These are phyloP conservation scores for Tupiocoris notatus DNA, from an alignment of 2,888 invertebrate species.

Conservation along the genomic window DNA sequence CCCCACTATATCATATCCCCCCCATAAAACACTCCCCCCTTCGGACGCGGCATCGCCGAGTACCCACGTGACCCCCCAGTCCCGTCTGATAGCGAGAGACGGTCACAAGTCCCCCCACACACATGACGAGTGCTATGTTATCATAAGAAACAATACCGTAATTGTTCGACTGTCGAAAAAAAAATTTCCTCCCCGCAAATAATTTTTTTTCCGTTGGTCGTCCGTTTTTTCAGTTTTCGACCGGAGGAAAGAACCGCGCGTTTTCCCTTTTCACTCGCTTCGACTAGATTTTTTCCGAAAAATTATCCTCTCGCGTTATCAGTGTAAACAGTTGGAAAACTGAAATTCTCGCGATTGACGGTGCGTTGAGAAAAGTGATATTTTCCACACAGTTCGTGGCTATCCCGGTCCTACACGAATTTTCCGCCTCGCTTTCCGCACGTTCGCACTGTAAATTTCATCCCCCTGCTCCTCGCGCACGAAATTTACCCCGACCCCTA, in stretches of 20 bases:
- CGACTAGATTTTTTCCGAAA: not conserved
- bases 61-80: constrained; percentile 42
- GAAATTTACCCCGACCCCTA: too few species aligned
- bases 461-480: not conserved
- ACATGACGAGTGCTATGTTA: not conserved
- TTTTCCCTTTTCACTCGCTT: not conserved
- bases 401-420: too few species aligned
- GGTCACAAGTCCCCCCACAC: constrained; percentile 17
- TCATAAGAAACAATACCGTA: not conserved
- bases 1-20: not conserved
- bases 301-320: not conserved
- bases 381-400: too few species aligned
- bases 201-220: not conserved
- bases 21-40: not conserved
- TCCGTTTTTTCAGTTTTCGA: not conserved
- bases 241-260: not conserved
- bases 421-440: not conserved
- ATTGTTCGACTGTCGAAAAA: not conserved
- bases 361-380: too few species aligned
- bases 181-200: not conserved
- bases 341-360: too few species aligned
- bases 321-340: too few species aligned
- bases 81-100: constrained; percentile 41
- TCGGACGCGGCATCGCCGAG: constrained; percentile 17
- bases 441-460: not conserved